Evolutionary conservation across 2,888 invertebrate species (phyloP).

Genomic region (Chaitophorus viminalis): DNA sequence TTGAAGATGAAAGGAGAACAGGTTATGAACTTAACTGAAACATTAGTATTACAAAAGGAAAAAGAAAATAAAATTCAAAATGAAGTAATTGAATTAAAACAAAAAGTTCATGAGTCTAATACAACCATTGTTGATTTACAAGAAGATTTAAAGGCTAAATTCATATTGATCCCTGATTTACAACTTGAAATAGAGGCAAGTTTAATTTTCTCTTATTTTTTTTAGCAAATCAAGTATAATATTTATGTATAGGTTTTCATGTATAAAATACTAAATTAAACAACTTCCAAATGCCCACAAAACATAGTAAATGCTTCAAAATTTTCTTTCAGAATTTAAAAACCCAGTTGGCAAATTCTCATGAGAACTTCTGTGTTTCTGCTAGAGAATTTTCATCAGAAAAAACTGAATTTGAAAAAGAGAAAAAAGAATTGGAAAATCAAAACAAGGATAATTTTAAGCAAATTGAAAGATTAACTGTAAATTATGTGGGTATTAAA

Average conservation of each 20-base stretch:
- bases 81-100: constrained; percentile 32
- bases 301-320: background rate
- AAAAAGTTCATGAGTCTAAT: constrained; percentile 7
- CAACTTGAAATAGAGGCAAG: constrained; percentile 35
- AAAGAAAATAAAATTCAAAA: background rate
- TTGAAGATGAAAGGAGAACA: constrained; percentile 9
- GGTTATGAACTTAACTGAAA: background rate
- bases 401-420: constrained; percentile 28
- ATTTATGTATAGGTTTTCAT: background rate
- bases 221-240: background rate
- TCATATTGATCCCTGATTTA: constrained; percentile 15
- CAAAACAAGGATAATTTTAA: background rate
- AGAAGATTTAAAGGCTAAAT: background rate
- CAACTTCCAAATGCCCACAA: background rate
- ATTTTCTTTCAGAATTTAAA: constrained; percentile 38
- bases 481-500: constrained; percentile 36
- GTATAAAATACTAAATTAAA: background rate
- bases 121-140: constrained; percentile 30
- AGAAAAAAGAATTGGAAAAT: constrained; percentile 42
- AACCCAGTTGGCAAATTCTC: constrained; percentile 1
- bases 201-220: background rate
- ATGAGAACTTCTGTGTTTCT: background rate
- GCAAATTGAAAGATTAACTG: constrained; percentile 21
- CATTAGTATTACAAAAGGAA: constrained; percentile 4
- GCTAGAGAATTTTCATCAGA: background rate